Base-by-base conservation (phyloP, 2,113 vertebrate species). In the Burhinus bistriatus region DNA sequence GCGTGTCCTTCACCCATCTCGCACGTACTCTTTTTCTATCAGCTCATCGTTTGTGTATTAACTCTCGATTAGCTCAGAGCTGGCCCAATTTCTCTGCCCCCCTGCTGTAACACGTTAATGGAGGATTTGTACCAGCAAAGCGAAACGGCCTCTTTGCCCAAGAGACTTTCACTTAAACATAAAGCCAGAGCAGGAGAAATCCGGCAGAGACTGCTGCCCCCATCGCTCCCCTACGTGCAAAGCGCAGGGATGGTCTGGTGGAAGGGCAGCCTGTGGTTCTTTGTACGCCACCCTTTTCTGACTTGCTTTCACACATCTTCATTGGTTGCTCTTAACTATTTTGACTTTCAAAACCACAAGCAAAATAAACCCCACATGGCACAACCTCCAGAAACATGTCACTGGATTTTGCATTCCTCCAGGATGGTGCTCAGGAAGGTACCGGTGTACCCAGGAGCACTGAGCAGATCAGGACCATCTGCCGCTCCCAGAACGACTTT, bases 61-160 rank as follows among this genome's bases (percentile, higher is more conserved):
- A 92, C 87, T 89, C 87, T 68, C 22, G 4, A 88, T 83, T 61
- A 95, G 95, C 87, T 93, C 77, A 0, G 84, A 44, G 87, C 93
- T 72, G 87, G 70, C 93, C 96, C 73, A 27, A 32, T 91, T 96
- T 94, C 93, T 75, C 84, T 72, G 89, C 73, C 91, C 87, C 65
- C 94, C 93, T 89, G 93, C 94, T 83, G 89, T 54, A 59, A 64
- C 5, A 8, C 5, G 11, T 71, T 96, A 93, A 95, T 68, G 93
- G 91, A 91, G 83, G 94, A 36, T 91, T 92, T 87, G 87, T 76
- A 55, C 59, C 96, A 55, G 93, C 80, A 96, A 93, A 96, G 83
- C 11, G 0, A 77, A 79, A 81, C 11, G 20, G 91, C 64, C 89
- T 49, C 83, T 87, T 30, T 86, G 76, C 94, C 94, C 91, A 75